Percentiles rank a stretch among this genome's conserved stretches.
phyloP scores from a whole-genome alignment of 2,888 invertebrate genomes.

The Drosophila mettleri region DNA sequence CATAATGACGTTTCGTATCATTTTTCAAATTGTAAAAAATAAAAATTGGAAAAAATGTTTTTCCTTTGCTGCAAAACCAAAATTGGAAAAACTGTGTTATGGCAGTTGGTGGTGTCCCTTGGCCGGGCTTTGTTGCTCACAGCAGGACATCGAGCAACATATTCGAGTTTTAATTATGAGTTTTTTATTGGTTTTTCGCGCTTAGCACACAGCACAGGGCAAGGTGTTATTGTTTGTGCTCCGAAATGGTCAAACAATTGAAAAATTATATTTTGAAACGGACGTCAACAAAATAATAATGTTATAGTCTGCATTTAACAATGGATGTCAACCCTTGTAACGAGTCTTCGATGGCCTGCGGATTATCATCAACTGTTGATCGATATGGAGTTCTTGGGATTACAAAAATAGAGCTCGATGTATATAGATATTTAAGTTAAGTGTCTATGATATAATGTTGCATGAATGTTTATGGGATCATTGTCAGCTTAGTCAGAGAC shows the following conservation, averaged over 20 bases:
- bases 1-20: conserved; percentile 83
- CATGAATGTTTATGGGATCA: conserved; percentile 27
- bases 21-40: conserved; percentile 76
- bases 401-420: conserved; percentile 9
- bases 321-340: conserved; percentile 60
- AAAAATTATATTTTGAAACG: conserved; percentile 71
- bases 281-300: conserved; percentile 31
- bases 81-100: conserved; percentile 75
- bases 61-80: conserved; percentile 58
- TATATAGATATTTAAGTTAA: conserved; percentile 15
- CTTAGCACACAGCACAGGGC: conserved; percentile 43
- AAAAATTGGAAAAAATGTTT: conserved; percentile 44
- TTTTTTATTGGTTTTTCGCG: conserved; percentile 78
- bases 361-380: conserved; percentile 66
- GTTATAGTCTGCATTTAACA: conserved; percentile 25
- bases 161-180: conserved; percentile 82
- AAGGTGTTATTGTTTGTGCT: conserved; percentile 49
- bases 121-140: conserved; percentile 50
- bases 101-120: conserved; percentile 79
- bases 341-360: conserved; percentile 35
- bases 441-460: conserved; percentile 10
- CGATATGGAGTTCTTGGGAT: conserved; percentile 14
- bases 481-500: conserved; percentile 6
- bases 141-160: conserved; percentile 76
- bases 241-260: conserved; percentile 75